A percentile compares a stretch with the other conserved stretches of the same genome.
phyloP scores from a whole-genome alignment of 2,888 invertebrate genomes.

The Parnassius apollo region DNA sequence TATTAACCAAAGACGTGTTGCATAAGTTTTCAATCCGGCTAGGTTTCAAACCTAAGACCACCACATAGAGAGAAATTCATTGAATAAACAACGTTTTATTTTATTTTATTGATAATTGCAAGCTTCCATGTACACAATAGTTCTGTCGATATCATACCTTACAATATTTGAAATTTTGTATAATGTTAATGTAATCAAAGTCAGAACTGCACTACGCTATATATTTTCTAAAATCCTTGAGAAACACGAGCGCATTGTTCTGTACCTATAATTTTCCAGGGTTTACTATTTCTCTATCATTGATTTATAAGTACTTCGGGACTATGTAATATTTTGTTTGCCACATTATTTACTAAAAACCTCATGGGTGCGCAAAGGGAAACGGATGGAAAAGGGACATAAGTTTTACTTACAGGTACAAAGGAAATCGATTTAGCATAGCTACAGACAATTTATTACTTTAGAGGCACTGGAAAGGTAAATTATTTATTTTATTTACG shows the following conservation, averaged over 20 bases:
- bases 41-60: no score
- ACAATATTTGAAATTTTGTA: no score
- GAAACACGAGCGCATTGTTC: not conserved
- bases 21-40: constrained; percentile 42
- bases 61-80: no score
- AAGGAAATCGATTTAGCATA: constrained; percentile 30
- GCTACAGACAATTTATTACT: constrained; percentile 24
- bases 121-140: no score
- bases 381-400: constrained; percentile 50
- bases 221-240: not conserved
- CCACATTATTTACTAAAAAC: constrained; percentile 66
- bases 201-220: no score
- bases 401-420: constrained; percentile 44
- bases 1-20: constrained; percentile 65
- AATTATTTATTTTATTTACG: constrained; percentile 23
- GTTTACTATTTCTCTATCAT: constrained; percentile 44
- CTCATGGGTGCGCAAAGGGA: constrained; percentile 56
- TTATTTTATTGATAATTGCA: no score
- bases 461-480: constrained; percentile 10
- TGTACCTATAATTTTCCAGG: constrained; percentile 14
- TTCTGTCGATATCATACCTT: no score
- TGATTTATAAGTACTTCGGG: constrained; percentile 70
- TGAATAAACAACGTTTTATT: no score
- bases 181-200: no score
- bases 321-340: constrained; percentile 55